Evolutionary conservation across 1,140 invertebrate species (phyloP), one percentile per base, ranked within the genome.

Genomic region (Drosophila chauvacae): DNA sequence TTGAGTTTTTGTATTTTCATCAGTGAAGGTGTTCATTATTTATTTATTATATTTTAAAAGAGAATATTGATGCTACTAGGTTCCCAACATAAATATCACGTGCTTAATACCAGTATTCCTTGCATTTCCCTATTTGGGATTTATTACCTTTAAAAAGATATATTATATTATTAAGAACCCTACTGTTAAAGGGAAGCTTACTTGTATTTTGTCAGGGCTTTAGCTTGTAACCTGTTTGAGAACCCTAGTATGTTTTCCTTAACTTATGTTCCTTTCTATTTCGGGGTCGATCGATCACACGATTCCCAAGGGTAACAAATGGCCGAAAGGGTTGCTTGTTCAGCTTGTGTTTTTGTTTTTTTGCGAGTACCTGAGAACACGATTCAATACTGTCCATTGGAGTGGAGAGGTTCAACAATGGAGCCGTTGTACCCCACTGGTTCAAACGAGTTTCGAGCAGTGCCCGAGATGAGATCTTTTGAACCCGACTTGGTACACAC

Each of bases 371-470:
- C 64, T 69, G 61, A 33, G 48, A 45, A 37, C 55, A 18, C 51
- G 50, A 18, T 58, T 47, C 37, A 10, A n/a, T n/a, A 18, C 30
- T 26, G 13, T 42, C 13, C 16, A 56, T 30, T 42, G 57, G 7
- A 42, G 20, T 33, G 44, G 4, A 14, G 28, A 26, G 18, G 58
- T 20, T 77, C 47, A 77, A 69, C 37, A 77, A 53, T 44, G 57
- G 39, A 69, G 16, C 35, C 45, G 53, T 78, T 71, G 53, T 55
- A 58, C 26, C 39, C 16, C 68, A 48, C 84, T 58, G 63, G 79
- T 66, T 87, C 11, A 62, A 87, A 65, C 75, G 55, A 60, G 80
- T 81, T 77, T 58, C 11, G 35, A 66, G 76, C 80, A 60, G 63
- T 41, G 14, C 33, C 33, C 53, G 26, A 30, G 28, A 44, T 53